Evolutionary conservation across 1,140 invertebrate genomes (phyloP), one percentile per base, ranked within the genome.

Genomic region (Ips typographus): DNA sequence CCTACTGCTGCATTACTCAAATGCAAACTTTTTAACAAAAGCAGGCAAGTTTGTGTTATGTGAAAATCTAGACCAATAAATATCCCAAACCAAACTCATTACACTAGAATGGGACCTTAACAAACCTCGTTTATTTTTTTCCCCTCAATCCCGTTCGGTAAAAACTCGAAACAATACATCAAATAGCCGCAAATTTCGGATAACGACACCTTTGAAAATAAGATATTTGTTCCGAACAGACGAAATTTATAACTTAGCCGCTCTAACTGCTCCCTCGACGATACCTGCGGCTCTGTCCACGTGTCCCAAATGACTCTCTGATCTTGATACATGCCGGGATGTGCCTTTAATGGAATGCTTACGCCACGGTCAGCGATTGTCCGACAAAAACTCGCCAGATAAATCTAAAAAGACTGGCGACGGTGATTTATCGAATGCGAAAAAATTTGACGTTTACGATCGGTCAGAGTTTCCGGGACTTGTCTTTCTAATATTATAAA

Each of bases 291-390:
- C 67, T 67, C 59, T 70, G 69, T 68, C 58, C 56, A 63, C 65
- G 58, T 74, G 73, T 55, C 67, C 63, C 70, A 72, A 71, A 72
- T 70, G 72, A 71, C 71, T 73, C 70, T 66, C 70, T 67, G 60
- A 72, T 72, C 76, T 77, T 77, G 76, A 77, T 77, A 76, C 76
- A 77, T 77, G 74, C 74, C 61, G 61, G 76, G 76, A 75, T 77
- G 74, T 69, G 69, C 73, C 73, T 71, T 72, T 77, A 77, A 77
- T 77, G 76, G 76, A 77, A 77, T 76, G 74, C 75, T 77, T 77
- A 77, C 76, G 61, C 71, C 65, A 65, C 73, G 74, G 76, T 77
- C 76, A 77, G 74, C 74, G 73, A 76, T 74, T 74, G 75, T 76
- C 75, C 71, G 65, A 71, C 72, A 73, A 75, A 75, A 75, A 75